Evolutionary conservation across 92 coral and sea anemone genomes (phyloP).

Genomic region (Umimayanthus chanpuru): DNA sequence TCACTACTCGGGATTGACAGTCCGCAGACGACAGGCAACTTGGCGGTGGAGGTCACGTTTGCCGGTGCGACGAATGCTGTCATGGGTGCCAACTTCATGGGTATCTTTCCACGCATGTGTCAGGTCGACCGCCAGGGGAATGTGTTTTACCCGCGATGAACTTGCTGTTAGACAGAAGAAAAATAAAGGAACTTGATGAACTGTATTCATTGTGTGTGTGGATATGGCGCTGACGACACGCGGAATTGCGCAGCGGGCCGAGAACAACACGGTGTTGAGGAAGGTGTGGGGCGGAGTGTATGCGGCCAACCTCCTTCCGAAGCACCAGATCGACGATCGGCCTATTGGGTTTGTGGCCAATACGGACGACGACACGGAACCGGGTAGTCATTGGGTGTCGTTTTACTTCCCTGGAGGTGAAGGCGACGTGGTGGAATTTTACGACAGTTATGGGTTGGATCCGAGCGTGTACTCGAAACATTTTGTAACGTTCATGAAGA

Average conservation of each 20-base stretch:
- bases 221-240: too few species aligned
- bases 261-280: not conserved
- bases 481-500: not conserved
- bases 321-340: not conserved
- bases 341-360: not conserved
- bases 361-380: not conserved
- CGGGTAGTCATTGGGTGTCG: not conserved
- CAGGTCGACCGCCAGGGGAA: too few species aligned
- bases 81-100: not conserved
- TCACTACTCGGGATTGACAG: constrained; percentile 2
- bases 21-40: not conserved
- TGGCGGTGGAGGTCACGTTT: not conserved
- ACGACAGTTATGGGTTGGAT: not conserved
- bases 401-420: not conserved
- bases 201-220: not conserved
- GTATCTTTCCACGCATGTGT: constrained; percentile 24
- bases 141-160: too few species aligned
- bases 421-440: not conserved
- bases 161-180: too few species aligned
- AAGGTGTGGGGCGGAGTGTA: not conserved
- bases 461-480: not conserved
- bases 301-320: not conserved
- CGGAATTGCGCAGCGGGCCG: not conserved
- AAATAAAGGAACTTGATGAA: not conserved
- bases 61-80: too few species aligned